A percentile compares a stretch with the other conserved stretches of the same genome.
phyloP scores from a whole-genome alignment of 2,888 invertebrate genomes.

The Mimas tiliae region DNA sequence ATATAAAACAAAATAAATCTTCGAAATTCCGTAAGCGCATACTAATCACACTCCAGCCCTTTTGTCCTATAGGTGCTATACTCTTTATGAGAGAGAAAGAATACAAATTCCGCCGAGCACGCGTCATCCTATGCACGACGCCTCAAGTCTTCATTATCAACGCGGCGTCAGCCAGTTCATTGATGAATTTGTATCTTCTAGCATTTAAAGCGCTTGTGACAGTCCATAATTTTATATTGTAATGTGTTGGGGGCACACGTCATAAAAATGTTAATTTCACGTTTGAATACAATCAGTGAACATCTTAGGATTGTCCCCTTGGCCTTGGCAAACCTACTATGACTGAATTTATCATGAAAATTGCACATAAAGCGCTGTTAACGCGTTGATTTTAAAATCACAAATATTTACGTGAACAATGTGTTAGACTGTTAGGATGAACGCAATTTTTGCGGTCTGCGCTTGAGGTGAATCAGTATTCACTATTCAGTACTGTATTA shows the following conservation, averaged over 20 bases:
- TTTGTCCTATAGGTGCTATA: constrained; percentile 36
- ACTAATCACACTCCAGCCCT: constrained; percentile 39
- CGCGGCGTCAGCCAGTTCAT: constrained; percentile 64
- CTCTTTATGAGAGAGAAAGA: constrained; percentile 43
- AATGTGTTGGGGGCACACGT: neutral
- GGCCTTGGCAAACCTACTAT: neutral
- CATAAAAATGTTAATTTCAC: too few species aligned
- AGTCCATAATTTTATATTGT: constrained; percentile 11
- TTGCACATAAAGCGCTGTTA: constrained; percentile 35
- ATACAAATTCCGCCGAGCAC: constrained; percentile 63
- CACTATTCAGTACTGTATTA: constrained; percentile 78
- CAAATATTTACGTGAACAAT: constrained; percentile 77
- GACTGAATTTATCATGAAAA: neutral
- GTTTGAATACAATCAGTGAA: neutral
- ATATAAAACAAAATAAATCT: constrained; percentile 23
- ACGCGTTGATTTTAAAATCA: constrained; percentile 50
- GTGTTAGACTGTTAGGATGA: constrained; percentile 63
- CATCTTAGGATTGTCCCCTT: neutral
- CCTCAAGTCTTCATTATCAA: constrained; percentile 57
- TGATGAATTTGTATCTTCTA: constrained; percentile 48
- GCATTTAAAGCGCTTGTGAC: constrained; percentile 54
- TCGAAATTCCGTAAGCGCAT: constrained; percentile 42
- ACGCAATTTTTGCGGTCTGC: constrained; percentile 74
- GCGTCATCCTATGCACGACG: constrained; percentile 67
- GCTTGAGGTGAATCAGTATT: constrained; percentile 79